phyloP scores from a whole-genome alignment of 1,140 invertebrate species.

The Amphibalanus amphitrite region DNA sequence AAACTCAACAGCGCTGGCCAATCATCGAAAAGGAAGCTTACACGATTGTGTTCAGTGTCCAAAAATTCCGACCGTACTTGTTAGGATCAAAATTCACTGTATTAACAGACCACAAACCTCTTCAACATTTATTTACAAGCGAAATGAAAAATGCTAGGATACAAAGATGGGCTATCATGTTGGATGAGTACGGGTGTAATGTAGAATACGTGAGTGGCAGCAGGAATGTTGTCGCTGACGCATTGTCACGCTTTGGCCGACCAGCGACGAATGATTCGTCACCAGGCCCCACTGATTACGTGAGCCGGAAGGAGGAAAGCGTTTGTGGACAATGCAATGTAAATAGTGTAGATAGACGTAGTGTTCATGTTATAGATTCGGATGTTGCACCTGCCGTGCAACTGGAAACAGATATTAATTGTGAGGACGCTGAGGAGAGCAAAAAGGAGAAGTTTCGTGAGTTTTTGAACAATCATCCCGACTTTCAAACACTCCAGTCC shows the following conservation, averaged over 20 bases:
- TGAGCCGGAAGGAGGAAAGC: no score
- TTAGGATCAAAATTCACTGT: background rate
- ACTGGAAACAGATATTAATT: no score
- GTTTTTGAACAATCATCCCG: background rate
- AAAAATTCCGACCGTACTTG: background rate
- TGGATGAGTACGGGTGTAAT: background rate
- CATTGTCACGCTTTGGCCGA: background rate
- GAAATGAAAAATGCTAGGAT: background rate
- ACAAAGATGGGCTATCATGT: background rate
- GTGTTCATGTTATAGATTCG: no score
- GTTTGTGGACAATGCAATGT: no score
- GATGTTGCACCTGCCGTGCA: no score
- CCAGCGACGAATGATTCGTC: background rate
- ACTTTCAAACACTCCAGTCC: background rate
- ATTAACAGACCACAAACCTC: background rate
- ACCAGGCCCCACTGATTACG: no score
- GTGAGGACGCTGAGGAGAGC: no score
- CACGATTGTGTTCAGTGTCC: background rate
- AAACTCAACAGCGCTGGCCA: background rate
- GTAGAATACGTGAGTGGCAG: background rate
- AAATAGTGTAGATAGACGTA: no score
- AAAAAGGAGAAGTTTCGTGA: background rate
- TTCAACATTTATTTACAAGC: background rate
- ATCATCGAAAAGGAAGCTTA: background rate
- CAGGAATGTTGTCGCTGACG: background rate